Conservation (phyloP, 2,113 vertebrate genomes). For the Datnioides undecimradiatus region DNA sequence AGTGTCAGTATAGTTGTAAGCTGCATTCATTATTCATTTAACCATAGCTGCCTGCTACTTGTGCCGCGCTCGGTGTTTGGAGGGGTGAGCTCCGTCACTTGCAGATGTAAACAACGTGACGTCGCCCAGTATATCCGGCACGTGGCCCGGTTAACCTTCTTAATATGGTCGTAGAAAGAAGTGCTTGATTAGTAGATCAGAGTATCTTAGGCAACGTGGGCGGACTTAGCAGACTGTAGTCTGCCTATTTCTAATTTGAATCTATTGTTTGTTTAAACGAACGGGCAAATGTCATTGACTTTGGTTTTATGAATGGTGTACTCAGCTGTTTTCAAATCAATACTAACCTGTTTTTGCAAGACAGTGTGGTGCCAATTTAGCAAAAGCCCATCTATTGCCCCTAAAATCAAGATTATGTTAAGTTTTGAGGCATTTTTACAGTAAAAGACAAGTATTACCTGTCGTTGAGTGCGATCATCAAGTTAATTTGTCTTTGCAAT, state of each 20-base stretch:
- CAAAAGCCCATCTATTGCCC: not conserved
- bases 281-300: not conserved
- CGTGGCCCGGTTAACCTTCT: conserved; percentile 56
- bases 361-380: not conserved
- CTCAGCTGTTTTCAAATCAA: conserved; percentile 11
- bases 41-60: not conserved
- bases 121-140: conserved; percentile 62
- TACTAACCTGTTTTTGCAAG: not conserved
- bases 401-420: not conserved
- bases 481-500: conserved; percentile 16
- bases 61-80: not conserved
- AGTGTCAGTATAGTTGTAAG: conserved; percentile 1
- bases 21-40: not conserved
- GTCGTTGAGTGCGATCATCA: not conserved
- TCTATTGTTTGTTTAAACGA: not conserved
- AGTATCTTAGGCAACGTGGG: not conserved
- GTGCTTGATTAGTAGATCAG: not conserved
- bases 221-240: not conserved
- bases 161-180: conserved; percentile 18
- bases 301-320: conserved; percentile 18
- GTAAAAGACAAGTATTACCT: not conserved
- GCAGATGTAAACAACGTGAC: conserved; percentile 83
- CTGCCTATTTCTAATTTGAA: not conserved
- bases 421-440: not conserved
- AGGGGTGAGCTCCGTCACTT: conserved; percentile 39